Evolutionary conservation across 1,140 invertebrate genomes (phyloP), one percentile per base, ranked within the genome.

Genomic region (Chymomyza costata): DNA sequence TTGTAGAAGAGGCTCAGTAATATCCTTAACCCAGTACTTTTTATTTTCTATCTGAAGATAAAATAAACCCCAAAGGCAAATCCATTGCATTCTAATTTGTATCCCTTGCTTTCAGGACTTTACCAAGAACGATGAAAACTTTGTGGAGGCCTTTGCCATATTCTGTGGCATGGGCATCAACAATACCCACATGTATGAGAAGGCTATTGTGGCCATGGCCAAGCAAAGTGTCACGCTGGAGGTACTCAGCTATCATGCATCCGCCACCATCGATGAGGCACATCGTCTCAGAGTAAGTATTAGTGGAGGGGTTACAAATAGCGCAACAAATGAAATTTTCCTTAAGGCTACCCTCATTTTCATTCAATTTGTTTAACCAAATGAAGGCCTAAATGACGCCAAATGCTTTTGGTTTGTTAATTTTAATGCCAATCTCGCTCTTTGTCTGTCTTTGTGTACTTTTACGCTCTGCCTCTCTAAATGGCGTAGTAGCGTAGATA

Each of bases 161-260:
- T 99, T 98, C 87, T 97, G 95, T 87, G 97, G 97, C 15, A 96
- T 99, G 94, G 96, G 96, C 18, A 97, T 98, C 46, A 94, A 97
- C 87, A 98, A 98, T 85, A 97, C 96, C 32, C 93, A 96, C 82
- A 97, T 97, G 95, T 98, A 97, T 82, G 96, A 98, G 86, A 95
- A 93, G 85, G 94, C 94, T 28, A 91, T 96, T 69, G 93, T 93
- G 53, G 94, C 95, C 0, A 96, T 96, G 90, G 96, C 96, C 40
- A 98, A 97, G 86, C 96, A 97, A 86, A 94, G 93, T 71, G 95
- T 98, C 14, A 97, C 96, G 1, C 87, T 99, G 41, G 96, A 98
- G 86, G 95, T 97, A 53, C 88, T 99, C 62, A 97, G 95, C 85
- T 98, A 99, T 87, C 97, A 98, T 87, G 95, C 96, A 10, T 95